Evolutionary conservation across 2,888 invertebrate species (phyloP), one percentile per base, ranked within the genome.

Genomic region (Dynastes grantii): DNA sequence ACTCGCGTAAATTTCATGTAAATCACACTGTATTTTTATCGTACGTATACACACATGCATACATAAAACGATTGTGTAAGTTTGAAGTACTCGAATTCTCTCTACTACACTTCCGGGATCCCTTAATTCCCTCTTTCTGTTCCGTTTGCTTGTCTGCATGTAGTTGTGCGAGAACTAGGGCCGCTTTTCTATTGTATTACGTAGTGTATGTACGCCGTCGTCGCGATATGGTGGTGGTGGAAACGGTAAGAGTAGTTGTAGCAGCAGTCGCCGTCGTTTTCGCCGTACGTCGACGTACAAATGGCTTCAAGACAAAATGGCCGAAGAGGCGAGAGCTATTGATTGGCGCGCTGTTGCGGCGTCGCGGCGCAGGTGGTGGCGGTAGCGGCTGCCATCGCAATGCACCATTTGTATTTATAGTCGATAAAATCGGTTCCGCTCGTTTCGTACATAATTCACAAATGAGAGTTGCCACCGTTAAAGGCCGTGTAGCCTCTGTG

Each of bases 291-390:
- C 85, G 83, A 65, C 78, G 83, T 81, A 81, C 81, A 82, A 84
- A 84, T 84, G 87, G 87, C 86, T 86, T 85, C 86, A 88, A 88
- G 88, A 89, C 89, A 89, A 89, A 88, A 89, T 89, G 89, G 89
- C 89, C 86, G 89, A 86, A 87, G 85, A 84, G 87, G 86, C 80
- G 87, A 85, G 85, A 84, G 85, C 86, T 87, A 88, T 88, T 88
- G 88, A 88, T 88, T 87, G 88, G 87, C 85, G 86, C 85, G 85
- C 84, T 85, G 87, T 86, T 82, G 84, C 86, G 85, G 85, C 87
- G 88, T 85, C 87, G 87, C 87, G 87, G 84, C 87, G 87, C 86
- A 86, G 87, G 87, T 87, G 87, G 85, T 84, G 82, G 79, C 73
- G 73, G 68, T 22, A 53, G 73, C 79, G 81, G 79, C 84, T 85